Base-by-base conservation (phyloP, 2,113 vertebrate species). In the Siniperca knerii region DNA sequence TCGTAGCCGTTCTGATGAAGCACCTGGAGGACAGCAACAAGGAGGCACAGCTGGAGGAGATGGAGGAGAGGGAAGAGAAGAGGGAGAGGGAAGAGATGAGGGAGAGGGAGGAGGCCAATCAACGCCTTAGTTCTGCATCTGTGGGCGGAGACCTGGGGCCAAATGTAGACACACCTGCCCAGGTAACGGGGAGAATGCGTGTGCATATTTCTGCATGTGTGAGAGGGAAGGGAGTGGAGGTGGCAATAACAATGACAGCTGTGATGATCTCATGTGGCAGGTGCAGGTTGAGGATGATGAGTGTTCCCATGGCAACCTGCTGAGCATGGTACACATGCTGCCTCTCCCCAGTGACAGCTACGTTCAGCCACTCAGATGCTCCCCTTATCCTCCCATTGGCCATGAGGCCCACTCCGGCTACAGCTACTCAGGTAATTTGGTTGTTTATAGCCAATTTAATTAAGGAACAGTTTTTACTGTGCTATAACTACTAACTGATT, bases 21-120 rank as follows among this genome's bases (percentile, higher is more conserved):
- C 98, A 99, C 92, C 92, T 99, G 89, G 98, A 99, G 87, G 98
- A 99, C 78, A 99, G 98, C 96, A 99, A 99, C 96, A 99, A 98
- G 90, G 98, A 99, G 72, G 98, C 98, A 6, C 97, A 95, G 4
- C 97, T 99, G 88, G 98, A 99, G 0, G 98, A 98, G 0, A 97
- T 98, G 94, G 96, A 98, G 93, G 98, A 99, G 2, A 96, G 95
- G 0, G 79, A 96, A 92, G 97, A 98, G 1, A 96, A 93, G 0
- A 96, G 96, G 0, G 95, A 97, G 0, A 95, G 95, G 87, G 76
- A 95, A 18, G 82, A 94, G 97, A 96, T 91, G 96, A 97, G 87
- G 92, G 95, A 97, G 74, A 70, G 70, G 94, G 97, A 97, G 94
- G 97, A 97, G 92, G 95, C 95, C 88, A 94, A 90, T 72, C 90